These are phyloP conservation scores for Novumbra hubbsi DNA, from an alignment of 2,797 vertebrate species.

Conservation along the genomic window DNA sequence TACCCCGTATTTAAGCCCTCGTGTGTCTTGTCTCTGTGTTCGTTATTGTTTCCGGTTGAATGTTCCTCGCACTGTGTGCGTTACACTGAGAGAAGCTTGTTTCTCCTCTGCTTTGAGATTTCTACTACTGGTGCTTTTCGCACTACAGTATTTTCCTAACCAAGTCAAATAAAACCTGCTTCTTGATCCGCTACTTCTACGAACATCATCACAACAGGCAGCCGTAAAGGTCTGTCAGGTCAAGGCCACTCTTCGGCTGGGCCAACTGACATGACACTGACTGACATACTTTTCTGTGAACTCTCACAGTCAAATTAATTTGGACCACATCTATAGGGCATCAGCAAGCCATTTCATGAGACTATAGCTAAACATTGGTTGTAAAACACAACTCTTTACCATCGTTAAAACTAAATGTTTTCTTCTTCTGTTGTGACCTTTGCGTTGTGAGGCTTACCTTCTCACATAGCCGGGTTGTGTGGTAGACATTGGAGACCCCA, in stretches of 20 bases:
- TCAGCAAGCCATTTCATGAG: neutral
- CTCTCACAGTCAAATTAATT: neutral
- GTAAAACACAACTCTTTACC: neutral
- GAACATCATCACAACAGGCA: too few relatives aligned
- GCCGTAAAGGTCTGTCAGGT: constrained; percentile 26
- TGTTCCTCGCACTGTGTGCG: too few relatives aligned
- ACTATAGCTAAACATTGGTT: neutral
- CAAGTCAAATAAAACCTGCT: too few relatives aligned
- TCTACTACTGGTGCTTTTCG: too few relatives aligned
- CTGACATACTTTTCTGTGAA: neutral
- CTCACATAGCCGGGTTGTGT: constrained; percentile 21
- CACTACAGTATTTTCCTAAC: too few relatives aligned
- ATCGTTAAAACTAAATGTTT: neutral
- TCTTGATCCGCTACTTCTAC: too few relatives aligned
- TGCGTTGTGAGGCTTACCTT: constrained; percentile 16
- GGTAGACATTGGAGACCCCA: constrained; percentile 15
- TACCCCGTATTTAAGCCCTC: too few relatives aligned
- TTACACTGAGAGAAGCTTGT: too few relatives aligned
- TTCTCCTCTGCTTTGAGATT: too few relatives aligned
- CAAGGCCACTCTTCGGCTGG: constrained; percentile 31
- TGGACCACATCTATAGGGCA: neutral
- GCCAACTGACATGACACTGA: constrained; percentile 5
- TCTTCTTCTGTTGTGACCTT: too few relatives aligned
- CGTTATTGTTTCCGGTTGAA: too few relatives aligned
- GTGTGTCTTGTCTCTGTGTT: too few relatives aligned